Evolutionary conservation across 2,888 invertebrate species (phyloP), one percentile per base, ranked within the genome.

Genomic region (Conus canariensis): DNA sequence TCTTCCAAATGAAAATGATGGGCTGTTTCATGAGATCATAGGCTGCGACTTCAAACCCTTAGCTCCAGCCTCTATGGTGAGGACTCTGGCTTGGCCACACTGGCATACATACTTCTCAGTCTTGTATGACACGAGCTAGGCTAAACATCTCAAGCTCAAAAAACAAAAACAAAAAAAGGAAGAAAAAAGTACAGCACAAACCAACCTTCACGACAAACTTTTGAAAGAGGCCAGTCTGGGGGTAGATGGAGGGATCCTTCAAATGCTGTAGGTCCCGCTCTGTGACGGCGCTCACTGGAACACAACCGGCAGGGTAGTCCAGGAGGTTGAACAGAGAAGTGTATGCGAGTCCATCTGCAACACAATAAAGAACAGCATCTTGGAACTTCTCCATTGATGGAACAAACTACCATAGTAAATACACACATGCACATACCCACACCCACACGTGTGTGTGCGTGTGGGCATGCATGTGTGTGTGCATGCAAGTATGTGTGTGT

Each of bases 241-340:
- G 94, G 86, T 94, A 94, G 25, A 83, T 60, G 4, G 88, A 92
- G 91, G 91, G 90, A 91, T 93, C 94, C n/a, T 92, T 91, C 92
- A 96, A 90, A 10, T 92, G 91, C 59, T 90, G 90, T 14, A 93
- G 88, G 91, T 95, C 95, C 83, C 92, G 92, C 58, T 85, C 91
- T 3, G 93, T 94, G 7, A 95, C 95, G 77, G 90, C 94, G 90
- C 95, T 94, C 59, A 95, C 94, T 10, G 95, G 95, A 19, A 95
- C 56, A 12, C 91, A 90, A 5, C 95, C 95, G 87, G 94, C 94
- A 19, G 95, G 94, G 82, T 94, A 95, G 91, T 95, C 94, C 67
- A 95, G 90, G 83, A 95, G 67, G 88, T 95, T 95, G 90, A 94
- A 95, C 86, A 94, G 86, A 14, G 91, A 64, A 8, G 83, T 86